Conservation (phyloP, 2,888 invertebrate genomes). For the Synanthedon myopaeformis region DNA sequence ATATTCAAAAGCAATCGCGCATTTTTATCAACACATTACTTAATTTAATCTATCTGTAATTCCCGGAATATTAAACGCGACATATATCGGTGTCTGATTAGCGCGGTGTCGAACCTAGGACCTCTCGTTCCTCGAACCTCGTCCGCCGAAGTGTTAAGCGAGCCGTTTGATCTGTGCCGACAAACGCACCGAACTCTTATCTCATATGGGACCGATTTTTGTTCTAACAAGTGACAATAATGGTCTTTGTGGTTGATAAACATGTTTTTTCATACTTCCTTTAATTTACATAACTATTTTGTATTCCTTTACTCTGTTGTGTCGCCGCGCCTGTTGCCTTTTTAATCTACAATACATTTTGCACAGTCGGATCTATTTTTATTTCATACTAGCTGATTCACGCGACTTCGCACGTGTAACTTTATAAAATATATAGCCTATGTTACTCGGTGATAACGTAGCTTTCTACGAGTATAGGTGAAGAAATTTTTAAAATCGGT, state of each 20-base stretch:
- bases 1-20: not conserved
- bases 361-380: no score
- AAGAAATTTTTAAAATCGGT: no score
- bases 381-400: no score
- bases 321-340: no score
- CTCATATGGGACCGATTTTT: constrained; percentile 55
- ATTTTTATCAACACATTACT: no score
- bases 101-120: constrained; percentile 40
- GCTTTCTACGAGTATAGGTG: no score
- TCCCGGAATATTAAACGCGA: constrained; percentile 33
- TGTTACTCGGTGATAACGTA: no score
- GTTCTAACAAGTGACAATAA: constrained; percentile 60
- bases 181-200: constrained; percentile 61
- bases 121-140: constrained; percentile 52
- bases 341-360: no score
- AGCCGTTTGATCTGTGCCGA: constrained; percentile 48
- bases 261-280: constrained; percentile 27
- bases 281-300: constrained; percentile 4
- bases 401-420: no score
- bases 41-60: constrained; percentile 6
- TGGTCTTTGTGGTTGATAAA: constrained; percentile 57
- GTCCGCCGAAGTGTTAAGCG: constrained; percentile 34
- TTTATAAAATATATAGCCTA: no score
- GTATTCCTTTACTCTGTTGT: not conserved
- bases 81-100: constrained; percentile 51